These are phyloP conservation scores for Phyllostomus discolor DNA, from an alignment of 2,113 vertebrate genomes.

Conservation along the genomic window DNA sequence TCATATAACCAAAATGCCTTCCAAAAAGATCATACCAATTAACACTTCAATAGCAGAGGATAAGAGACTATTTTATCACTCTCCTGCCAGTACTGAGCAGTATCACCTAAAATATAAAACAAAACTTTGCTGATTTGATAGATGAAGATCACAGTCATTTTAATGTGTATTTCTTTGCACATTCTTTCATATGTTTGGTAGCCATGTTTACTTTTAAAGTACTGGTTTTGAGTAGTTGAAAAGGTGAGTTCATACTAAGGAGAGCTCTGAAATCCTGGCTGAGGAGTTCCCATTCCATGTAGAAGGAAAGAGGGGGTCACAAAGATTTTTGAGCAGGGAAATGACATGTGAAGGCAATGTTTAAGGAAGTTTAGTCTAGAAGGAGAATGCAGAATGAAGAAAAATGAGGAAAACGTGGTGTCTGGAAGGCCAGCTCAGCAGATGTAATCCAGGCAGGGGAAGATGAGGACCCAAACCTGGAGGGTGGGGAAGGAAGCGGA, in stretches of 20 bases:
- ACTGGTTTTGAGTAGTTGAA: not conserved
- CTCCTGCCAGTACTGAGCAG: not conserved
- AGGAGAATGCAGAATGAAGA: constrained; percentile 10
- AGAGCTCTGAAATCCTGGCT: constrained; percentile 7
- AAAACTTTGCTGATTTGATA: not conserved
- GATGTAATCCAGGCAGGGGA: not conserved
- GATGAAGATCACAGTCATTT: not conserved
- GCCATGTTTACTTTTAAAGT: constrained; percentile 12
- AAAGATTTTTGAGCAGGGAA: constrained; percentile 23
- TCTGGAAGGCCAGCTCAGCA: not conserved
- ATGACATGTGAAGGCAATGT: constrained; percentile 32
- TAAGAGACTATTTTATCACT: not conserved
- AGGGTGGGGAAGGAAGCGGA: constrained; percentile 16
- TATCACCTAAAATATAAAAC: not conserved
- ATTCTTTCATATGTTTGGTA: not conserved
- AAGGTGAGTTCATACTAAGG: not conserved
- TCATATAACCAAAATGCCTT: not conserved
- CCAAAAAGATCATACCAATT: not conserved
- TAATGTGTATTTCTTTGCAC: not conserved
- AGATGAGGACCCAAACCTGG: not conserved
- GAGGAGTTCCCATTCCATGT: not conserved
- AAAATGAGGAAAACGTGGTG: not conserved
- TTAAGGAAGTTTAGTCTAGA: constrained; percentile 62
- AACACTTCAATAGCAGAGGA: not conserved
- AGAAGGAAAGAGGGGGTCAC: not conserved